These are phyloP conservation scores for Subanguina moxae DNA, from an alignment of 1,140 invertebrate species.

Conservation along the genomic window DNA sequence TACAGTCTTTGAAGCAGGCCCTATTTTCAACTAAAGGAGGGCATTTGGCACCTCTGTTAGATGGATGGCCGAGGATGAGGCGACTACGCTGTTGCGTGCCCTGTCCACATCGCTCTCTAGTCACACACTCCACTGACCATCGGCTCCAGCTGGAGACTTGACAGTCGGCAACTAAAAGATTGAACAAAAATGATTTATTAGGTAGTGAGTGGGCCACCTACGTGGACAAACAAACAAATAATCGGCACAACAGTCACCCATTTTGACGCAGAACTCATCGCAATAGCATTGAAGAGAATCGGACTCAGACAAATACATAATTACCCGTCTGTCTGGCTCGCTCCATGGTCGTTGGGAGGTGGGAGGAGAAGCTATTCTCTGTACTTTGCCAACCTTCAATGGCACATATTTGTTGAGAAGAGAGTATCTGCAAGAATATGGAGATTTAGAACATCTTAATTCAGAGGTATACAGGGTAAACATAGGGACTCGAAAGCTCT, in stretches of 20 bases:
- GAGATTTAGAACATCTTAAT: too few species aligned
- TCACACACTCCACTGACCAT: constrained; percentile 32
- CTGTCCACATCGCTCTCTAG: constrained; percentile 28
- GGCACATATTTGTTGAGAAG: constrained; percentile 23
- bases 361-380: constrained; percentile 6
- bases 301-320: constrained; percentile 20
- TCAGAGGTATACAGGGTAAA: too few species aligned
- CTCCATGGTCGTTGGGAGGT: background rate
- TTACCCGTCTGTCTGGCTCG: constrained; percentile 6
- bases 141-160: constrained; percentile 33
- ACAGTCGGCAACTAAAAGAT: constrained; percentile 40
- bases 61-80: constrained; percentile 20
- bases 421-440: constrained; percentile 12
- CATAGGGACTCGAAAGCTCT: too few species aligned
- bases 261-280: constrained; percentile 15
- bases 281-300: constrained; percentile 14
- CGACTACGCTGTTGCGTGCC: constrained; percentile 35
- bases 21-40: constrained; percentile 23
- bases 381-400: constrained; percentile 22
- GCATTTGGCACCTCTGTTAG: constrained; percentile 36
- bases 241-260: constrained; percentile 23
- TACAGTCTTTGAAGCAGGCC: constrained; percentile 42
- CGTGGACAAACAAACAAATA: constrained; percentile 19
- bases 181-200: background rate
- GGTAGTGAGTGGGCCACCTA: constrained; percentile 1